Evolutionary conservation across 1,140 invertebrate species (phyloP).

Genomic region (Grapholita molesta): DNA sequence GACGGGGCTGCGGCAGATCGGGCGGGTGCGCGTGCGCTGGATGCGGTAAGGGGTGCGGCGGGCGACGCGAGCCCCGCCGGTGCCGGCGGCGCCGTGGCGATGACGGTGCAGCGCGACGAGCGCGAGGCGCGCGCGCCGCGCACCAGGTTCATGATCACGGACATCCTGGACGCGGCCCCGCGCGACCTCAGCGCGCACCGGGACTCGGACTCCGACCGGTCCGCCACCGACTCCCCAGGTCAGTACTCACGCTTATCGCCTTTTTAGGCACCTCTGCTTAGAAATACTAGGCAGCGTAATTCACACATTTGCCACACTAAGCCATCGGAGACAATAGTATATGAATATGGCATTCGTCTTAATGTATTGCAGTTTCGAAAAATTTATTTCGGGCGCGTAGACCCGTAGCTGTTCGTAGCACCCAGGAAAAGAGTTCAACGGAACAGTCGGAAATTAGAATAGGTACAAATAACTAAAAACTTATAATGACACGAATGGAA

Average conservation of each 20-base stretch:
- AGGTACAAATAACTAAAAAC: not conserved
- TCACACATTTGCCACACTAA: not conserved
- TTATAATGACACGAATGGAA: too few relatives aligned
- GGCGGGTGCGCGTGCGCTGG: conserved; percentile 57
- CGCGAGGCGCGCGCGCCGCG: conserved; percentile 80
- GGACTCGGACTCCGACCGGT: conserved; percentile 66
- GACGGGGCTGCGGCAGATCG: conserved; percentile 40
- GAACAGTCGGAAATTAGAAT: not conserved
- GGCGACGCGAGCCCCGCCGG: conserved; percentile 51
- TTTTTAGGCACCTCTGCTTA: too few relatives aligned
- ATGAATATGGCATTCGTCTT: too few relatives aligned
- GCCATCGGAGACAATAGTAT: not conserved
- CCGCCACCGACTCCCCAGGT: conserved; percentile 68
- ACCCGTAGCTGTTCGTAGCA: conserved; percentile 6
- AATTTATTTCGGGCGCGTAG: not conserved
- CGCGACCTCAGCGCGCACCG: conserved; percentile 67
- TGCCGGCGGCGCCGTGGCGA: conserved; percentile 64
- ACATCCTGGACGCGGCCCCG: conserved; percentile 83
- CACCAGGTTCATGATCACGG: conserved; percentile 89
- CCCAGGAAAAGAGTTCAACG: not conserved
- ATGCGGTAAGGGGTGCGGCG: conserved; percentile 61
- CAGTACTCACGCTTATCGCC: conserved; percentile 11
- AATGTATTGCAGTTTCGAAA: too few relatives aligned
- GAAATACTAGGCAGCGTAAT: too few relatives aligned
- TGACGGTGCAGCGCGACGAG: conserved; percentile 73